These are phyloP conservation scores for Cataglyphis altisquamis DNA, from an alignment of 2,888 invertebrate genomes.

Conservation along the genomic window DNA sequence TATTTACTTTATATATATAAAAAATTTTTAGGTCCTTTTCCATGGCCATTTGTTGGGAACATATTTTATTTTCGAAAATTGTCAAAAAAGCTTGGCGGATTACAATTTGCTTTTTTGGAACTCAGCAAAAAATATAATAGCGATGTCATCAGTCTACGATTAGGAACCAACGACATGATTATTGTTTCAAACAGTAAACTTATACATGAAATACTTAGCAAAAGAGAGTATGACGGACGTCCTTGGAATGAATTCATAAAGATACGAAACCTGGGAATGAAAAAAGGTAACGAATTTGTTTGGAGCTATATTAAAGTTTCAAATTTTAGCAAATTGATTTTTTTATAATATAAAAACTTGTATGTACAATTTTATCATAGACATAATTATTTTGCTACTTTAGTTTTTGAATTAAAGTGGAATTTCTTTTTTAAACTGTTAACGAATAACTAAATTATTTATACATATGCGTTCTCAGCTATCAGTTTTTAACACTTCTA, in stretches of 20 bases:
- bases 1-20: neutral
- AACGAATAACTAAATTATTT: neutral
- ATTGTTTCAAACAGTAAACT: conserved; percentile 87
- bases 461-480: neutral
- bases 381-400: neutral
- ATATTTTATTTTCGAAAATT: conserved; percentile 70
- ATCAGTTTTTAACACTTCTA: neutral
- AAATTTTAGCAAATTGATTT: neutral
- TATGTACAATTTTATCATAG: neutral
- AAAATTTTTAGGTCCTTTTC: conserved; percentile 78
- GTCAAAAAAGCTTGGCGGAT: conserved; percentile 74
- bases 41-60: conserved; percentile 83
- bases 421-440: neutral
- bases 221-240: conserved; percentile 89
- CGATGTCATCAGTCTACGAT: conserved; percentile 75
- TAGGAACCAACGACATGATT: conserved; percentile 78
- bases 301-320: neutral
- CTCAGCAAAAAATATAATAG: conserved; percentile 78
- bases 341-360: neutral
- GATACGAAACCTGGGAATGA: conserved; percentile 89
- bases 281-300: conserved; percentile 85
- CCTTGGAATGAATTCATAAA: conserved; percentile 90
- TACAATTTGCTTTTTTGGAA: conserved; percentile 79
- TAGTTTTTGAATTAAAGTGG: neutral
- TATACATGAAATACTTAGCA: conserved; percentile 87